Evolutionary conservation across 2,797 vertebrate genomes (phyloP).

Genomic region (Spizella passerina): DNA sequence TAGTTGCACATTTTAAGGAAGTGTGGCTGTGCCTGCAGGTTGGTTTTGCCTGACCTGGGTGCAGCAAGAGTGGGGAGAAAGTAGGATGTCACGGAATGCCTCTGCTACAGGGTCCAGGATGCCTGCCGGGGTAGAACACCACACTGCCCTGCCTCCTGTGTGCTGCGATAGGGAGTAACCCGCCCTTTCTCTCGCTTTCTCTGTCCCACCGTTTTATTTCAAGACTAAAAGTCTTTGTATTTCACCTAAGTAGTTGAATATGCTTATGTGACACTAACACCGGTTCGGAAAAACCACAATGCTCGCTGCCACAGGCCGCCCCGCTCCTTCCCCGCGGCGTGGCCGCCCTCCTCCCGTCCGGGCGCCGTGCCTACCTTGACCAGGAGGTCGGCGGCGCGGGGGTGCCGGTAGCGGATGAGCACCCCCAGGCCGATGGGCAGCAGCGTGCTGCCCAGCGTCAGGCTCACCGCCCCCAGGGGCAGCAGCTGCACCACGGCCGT

Average conservation of each 20-base stretch:
- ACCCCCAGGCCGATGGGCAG: constrained; percentile 93
- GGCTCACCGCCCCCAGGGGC: constrained; percentile 91
- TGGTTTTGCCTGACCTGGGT: neutral
- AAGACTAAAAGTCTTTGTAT: neutral
- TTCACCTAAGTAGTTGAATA: neutral
- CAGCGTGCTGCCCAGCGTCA: constrained; percentile 94
- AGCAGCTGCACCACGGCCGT: constrained; percentile 90
- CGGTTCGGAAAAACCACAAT: neutral
- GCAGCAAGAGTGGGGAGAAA: neutral
- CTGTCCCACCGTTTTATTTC: neutral
- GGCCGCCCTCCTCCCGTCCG: neutral
- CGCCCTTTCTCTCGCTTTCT: neutral
- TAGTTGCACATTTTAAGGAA: neutral
- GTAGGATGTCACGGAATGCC: neutral
- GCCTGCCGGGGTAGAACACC: neutral
- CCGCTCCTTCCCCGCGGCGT: neutral
- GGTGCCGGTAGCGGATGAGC: constrained; percentile 86
- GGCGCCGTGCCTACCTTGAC: constrained; percentile 83
- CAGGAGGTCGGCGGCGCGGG: constrained; percentile 86
- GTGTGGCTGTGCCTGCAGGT: fast-evolving
- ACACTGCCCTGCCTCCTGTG: fast-evolving
- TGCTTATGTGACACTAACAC: neutral
- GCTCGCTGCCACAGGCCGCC: neutral
- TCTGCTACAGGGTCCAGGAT: neutral
- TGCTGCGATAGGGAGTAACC: fast-evolving